phyloP scores from a whole-genome alignment of 2,888 invertebrate species.

The Osmoderma eremita region DNA sequence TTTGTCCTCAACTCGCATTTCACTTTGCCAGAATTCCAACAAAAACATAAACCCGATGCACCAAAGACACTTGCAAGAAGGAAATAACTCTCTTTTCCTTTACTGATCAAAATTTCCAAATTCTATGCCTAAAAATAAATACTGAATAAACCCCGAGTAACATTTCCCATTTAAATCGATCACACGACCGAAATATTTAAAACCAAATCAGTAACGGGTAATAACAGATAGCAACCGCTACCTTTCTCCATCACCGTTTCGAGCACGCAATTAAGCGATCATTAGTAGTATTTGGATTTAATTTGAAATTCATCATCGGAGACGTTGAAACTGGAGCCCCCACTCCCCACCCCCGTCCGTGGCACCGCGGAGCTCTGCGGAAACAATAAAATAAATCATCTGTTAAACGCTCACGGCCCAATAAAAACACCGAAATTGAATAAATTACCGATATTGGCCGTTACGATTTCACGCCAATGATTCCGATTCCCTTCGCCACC shows the following conservation, averaged over 20 bases:
- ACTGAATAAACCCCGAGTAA: too few species aligned
- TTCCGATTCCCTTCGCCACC: constrained; percentile 48
- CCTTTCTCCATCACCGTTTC: neutral
- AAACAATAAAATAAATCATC: constrained; percentile 58
- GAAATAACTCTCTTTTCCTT: too few species aligned
- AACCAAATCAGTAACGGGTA: too few species aligned
- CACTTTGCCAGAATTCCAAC: too few species aligned
- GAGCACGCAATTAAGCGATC: constrained; percentile 25
- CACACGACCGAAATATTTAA: too few species aligned
- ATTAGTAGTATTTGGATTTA: constrained; percentile 30
- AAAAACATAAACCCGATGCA: too few species aligned
- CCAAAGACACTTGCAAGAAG: too few species aligned
- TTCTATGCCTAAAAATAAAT: too few species aligned
- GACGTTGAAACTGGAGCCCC: neutral
- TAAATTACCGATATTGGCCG: constrained; percentile 60
- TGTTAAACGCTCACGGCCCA: constrained; percentile 54
- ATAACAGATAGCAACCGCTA: too few species aligned
- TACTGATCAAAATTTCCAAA: too few species aligned
- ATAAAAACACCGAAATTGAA: constrained; percentile 59
- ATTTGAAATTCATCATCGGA: constrained; percentile 31
- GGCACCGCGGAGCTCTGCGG: constrained; percentile 16
- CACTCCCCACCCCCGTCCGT: neutral
- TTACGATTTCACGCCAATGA: constrained; percentile 59
- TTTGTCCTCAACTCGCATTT: too few species aligned
- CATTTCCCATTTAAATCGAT: too few species aligned